Conservation (phyloP, 2,113 vertebrate genomes). For the Brevimyrus niger region DNA sequence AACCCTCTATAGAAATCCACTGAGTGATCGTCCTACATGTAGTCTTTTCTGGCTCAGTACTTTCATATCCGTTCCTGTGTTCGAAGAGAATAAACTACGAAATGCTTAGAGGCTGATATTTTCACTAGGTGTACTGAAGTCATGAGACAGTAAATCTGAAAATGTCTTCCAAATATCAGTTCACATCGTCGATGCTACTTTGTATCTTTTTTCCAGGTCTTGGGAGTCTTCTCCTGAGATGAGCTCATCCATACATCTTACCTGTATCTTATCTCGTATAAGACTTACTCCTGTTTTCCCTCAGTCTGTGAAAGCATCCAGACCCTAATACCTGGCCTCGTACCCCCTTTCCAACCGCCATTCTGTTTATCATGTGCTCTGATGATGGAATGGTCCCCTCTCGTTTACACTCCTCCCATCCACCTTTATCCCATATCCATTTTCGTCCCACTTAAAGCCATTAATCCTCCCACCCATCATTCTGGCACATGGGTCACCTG, state of each 20-base stretch:
- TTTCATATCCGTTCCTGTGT: not conserved
- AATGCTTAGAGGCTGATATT: not conserved
- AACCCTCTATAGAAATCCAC: not conserved
- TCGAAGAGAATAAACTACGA: not conserved
- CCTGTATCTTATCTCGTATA: not conserved
- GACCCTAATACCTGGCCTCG: not conserved
- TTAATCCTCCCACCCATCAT: not conserved
- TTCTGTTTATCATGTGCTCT: not conserved
- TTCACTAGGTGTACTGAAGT: not conserved
- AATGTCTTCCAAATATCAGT: not conserved
- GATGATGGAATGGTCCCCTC: not conserved
- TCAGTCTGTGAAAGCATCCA: not conserved
- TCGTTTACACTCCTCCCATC: not conserved
- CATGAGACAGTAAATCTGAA: not conserved
- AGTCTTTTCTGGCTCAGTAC: not conserved
- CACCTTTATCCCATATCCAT: not conserved
- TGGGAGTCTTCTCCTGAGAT: not conserved
- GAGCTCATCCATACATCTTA: not conserved
- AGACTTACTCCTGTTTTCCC: not conserved
- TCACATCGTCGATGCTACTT: not conserved
- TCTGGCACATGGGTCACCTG: not conserved
- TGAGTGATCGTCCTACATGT: not conserved
- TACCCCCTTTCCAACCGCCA: not conserved
- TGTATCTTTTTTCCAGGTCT: not conserved
- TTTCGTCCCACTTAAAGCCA: not conserved